Evolutionary conservation across 2,797 vertebrate species (phyloP), one percentile per base, ranked within the genome.

Genomic region (Babyrousa celebensis): DNA sequence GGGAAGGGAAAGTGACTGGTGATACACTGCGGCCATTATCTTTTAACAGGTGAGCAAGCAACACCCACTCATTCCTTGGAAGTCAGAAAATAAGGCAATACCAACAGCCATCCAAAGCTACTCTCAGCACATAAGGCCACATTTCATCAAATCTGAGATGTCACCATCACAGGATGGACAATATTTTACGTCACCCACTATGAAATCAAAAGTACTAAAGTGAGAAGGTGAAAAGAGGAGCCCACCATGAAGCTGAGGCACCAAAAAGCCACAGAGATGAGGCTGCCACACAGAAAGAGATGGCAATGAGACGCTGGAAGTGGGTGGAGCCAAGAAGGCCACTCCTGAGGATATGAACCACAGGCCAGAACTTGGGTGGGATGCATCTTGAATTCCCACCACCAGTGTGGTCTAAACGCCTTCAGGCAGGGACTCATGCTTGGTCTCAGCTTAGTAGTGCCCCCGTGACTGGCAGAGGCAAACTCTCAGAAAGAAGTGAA

Each of bases 311-410:
- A 29, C 21, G 27, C 29, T 48, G 27, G 2, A 56, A 93, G 21
- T 48, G 63, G 54, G 18, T 3, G 4, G 12, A 36, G 20, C 10
- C 23, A 79, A 6, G 16, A 17, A 11, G n/a, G 9, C 25, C 12
- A n/a, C 17, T 60, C 5, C 23, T 36, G n/a, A 65, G 43, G 71
- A 27, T 29, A 1, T 56, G 56, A 87, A 32, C 58, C 27, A 11
- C 11, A 9, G 25, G 7, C 29, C 60, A 29, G 15, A 4, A 2
- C 7, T 27, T 12, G 3, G 4, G 3, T 0, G 0, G 15, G 40
- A 43, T 62, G 25, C 11, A 25, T 58, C 56, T n/a, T 52, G 65
- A 94, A 43, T 40, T 29, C n/a, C 29, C 48, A 32, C 18, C 16
- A 72, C 16, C 16, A 32, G 9, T 1, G 15, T 56, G n/a, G n/a